Evolutionary conservation across 2,113 vertebrate species (phyloP).

Genomic region (Chloropsis hardwickii): DNA sequence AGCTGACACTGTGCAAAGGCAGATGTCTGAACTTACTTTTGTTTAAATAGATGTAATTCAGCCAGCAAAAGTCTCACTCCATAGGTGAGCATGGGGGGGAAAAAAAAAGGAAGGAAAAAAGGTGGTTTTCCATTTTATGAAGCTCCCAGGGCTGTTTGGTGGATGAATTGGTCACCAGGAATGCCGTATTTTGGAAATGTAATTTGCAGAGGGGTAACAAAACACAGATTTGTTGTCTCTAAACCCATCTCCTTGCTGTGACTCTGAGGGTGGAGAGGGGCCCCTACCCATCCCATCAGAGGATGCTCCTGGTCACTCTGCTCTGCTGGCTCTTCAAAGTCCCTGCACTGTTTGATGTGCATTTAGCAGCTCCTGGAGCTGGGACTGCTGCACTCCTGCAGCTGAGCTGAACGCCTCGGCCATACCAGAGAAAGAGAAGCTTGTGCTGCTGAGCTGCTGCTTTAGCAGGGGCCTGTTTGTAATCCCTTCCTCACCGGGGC

Average conservation of each 20-base stretch:
- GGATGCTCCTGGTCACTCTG: background rate
- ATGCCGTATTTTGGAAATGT: background rate
- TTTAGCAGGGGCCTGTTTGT: background rate
- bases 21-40: constrained; percentile 46
- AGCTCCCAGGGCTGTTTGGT: background rate
- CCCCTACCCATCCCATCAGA: background rate
- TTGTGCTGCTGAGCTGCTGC: constrained; percentile 5
- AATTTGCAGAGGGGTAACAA: background rate
- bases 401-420: accelerated
- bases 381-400: background rate
- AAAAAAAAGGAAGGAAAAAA: background rate
- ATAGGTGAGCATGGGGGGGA: background rate
- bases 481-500: background rate
- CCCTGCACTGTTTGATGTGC: background rate
- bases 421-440: background rate
- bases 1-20: constrained; percentile 63
- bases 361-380: background rate
- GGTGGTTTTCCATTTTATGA: background rate
- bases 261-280: background rate
- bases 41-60: background rate
- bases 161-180: background rate
- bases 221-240: background rate
- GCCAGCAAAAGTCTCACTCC: background rate
- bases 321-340: background rate
- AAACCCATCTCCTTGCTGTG: background rate